Evolutionary conservation across 2,797 vertebrate genomes (phyloP).

Genomic region (Philypnodon macrostomus): DNA sequence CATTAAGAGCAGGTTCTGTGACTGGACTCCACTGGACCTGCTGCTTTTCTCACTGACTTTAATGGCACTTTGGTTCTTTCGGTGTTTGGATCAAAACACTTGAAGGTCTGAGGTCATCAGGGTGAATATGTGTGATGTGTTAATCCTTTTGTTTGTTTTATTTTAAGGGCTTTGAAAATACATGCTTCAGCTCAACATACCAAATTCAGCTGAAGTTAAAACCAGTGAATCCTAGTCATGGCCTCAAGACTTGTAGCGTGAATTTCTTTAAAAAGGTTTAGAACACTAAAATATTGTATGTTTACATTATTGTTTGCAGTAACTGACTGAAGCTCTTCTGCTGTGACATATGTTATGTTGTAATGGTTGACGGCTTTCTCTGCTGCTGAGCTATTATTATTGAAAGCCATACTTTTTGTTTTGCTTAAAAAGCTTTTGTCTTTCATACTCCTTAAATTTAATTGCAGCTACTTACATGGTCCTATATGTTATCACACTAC

Average conservation of each 20-base stretch:
- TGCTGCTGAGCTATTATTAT: conserved; percentile 8
- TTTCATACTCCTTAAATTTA: not conserved
- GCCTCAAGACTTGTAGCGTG: too few species aligned
- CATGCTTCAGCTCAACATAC: not conserved
- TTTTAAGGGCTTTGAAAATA: conserved; percentile 22
- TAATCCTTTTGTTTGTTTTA: conserved; percentile 16
- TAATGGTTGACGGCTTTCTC: conserved; percentile 3
- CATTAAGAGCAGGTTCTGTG: not conserved
- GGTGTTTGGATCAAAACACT: conserved; percentile 13
- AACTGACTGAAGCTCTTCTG: conserved; percentile 15
- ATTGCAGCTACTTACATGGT: conserved; percentile 1
- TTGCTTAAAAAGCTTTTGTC: conserved; percentile 9
- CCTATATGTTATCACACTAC: not conserved
- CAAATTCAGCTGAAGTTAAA: not conserved
- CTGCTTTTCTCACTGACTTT: conserved; percentile 2
- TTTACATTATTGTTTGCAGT: conserved; percentile 23
- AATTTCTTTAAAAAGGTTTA: conserved; percentile 36
- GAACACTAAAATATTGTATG: conserved; percentile 13
- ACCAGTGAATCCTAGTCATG: too few species aligned
- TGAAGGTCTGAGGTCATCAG: conserved; percentile 21
- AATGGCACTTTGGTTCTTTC: conserved; percentile 15
- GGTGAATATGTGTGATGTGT: conserved; percentile 11
- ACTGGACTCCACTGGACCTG: not conserved
- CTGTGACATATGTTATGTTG: conserved; percentile 3
- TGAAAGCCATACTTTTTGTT: conserved; percentile 13